Evolutionary conservation across 1,140 invertebrate genomes (phyloP).

Genomic region (Drosophila mojavensis): DNA sequence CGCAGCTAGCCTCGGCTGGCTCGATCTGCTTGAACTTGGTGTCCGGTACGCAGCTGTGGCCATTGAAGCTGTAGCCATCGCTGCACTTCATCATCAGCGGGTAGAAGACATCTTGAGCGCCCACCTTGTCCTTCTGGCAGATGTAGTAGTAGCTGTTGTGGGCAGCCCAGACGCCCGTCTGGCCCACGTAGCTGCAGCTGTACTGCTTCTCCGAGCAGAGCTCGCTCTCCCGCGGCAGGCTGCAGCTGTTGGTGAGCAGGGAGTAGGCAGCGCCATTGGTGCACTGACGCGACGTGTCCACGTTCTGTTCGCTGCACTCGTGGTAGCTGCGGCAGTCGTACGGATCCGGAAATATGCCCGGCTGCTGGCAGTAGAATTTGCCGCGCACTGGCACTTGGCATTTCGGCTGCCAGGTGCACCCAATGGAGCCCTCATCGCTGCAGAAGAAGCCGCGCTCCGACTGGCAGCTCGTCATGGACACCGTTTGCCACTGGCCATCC

Average conservation of each 20-base stretch:
- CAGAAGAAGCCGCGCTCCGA: constrained; percentile 64
- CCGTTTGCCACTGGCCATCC: constrained; percentile 57
- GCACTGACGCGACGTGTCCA: constrained; percentile 56
- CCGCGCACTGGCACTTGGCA: constrained; percentile 61
- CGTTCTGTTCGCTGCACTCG: constrained; percentile 63
- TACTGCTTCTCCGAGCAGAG: constrained; percentile 61
- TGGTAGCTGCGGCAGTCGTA: constrained; percentile 82
- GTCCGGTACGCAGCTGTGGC: constrained; percentile 38
- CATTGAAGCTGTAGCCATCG: constrained; percentile 58
- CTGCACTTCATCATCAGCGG: constrained; percentile 69
- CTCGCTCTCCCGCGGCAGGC: constrained; percentile 43
- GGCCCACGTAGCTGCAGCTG: constrained; percentile 54
- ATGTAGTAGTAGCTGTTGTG: constrained; percentile 77
- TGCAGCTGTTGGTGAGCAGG: constrained; percentile 48
- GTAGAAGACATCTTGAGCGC: constrained; percentile 41
- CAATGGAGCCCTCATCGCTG: constrained; percentile 64
- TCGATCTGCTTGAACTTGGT: not conserved
- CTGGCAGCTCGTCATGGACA: constrained; percentile 55
- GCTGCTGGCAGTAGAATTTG: constrained; percentile 67
- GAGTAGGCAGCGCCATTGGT: constrained; percentile 65
- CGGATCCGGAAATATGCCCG: constrained; percentile 80
- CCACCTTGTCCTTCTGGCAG: constrained; percentile 52
- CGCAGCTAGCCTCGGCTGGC: not conserved
- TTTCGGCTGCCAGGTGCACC: constrained; percentile 62
- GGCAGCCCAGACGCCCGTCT: constrained; percentile 62